phyloP scores from a whole-genome alignment of 2,113 vertebrate species.

The Zapornia atra region DNA sequence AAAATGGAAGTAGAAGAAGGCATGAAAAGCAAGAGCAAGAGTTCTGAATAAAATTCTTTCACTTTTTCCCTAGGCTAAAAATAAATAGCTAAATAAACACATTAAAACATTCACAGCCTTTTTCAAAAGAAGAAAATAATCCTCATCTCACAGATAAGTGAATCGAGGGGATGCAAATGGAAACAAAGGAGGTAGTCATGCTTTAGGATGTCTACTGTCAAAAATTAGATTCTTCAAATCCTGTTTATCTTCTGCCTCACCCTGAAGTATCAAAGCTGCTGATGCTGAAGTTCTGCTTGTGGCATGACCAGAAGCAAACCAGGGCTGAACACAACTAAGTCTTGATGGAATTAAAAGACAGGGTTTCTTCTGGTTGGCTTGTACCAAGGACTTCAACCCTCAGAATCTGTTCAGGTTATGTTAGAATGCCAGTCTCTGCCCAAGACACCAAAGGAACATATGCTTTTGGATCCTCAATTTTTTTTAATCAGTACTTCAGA shows the following conservation, averaged over 20 bases:
- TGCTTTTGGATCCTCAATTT: background rate
- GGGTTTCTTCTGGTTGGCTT: background rate
- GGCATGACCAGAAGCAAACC: background rate
- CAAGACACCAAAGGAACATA: background rate
- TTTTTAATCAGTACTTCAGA: background rate
- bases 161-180: background rate
- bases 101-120: background rate
- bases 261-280: background rate
- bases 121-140: background rate
- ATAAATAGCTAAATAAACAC: slow-evolving; percentile 12
- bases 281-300: background rate
- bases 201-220: background rate
- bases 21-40: background rate
- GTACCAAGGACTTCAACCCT: background rate
- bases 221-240: background rate
- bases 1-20: background rate
- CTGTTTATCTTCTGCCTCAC: background rate
- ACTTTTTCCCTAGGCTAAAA: background rate
- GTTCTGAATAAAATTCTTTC: background rate
- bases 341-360: background rate
- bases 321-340: background rate
- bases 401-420: background rate
- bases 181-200: background rate
- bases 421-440: background rate
- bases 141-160: background rate